Percentiles rank a stretch among this genome's conserved stretches.
phyloP scores from a whole-genome alignment of 2,888 invertebrate genomes.

The Diaperis boleti region DNA sequence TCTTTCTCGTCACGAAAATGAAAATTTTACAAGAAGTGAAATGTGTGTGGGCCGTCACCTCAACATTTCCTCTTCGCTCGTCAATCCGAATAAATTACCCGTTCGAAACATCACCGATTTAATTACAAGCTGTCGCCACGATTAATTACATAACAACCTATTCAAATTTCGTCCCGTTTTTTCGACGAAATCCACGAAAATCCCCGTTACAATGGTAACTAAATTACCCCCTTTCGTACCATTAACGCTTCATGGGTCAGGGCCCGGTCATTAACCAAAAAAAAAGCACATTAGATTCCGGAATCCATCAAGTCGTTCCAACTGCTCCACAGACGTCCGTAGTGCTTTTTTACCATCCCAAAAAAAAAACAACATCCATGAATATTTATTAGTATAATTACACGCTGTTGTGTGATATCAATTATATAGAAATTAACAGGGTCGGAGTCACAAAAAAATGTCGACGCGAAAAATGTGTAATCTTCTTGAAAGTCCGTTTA shows the following conservation, averaged over 20 bases:
- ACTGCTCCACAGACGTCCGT: slow-evolving; percentile 18
- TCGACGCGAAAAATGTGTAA: slow-evolving; percentile 3
- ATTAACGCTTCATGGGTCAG: slow-evolving; percentile 44
- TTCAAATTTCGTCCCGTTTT: too few species aligned
- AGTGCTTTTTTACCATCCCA: background rate
- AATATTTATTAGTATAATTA: slow-evolving; percentile 42
- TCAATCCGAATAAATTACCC: background rate
- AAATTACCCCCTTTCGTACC: too few species aligned
- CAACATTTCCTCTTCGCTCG: too few species aligned
- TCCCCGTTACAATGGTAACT: slow-evolving; percentile 21
- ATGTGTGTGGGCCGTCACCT: slow-evolving; percentile 1
- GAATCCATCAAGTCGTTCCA: slow-evolving; percentile 46
- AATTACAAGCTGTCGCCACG: slow-evolving; percentile 19
- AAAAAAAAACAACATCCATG: slow-evolving; percentile 22
- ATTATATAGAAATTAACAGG: slow-evolving; percentile 33
- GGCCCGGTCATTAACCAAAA: slow-evolving; percentile 46
- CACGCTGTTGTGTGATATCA: slow-evolving; percentile 29
- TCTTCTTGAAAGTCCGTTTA: background rate
- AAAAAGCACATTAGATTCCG: slow-evolving; percentile 48
- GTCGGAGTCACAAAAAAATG: slow-evolving; percentile 23
- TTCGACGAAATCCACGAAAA: slow-evolving; percentile 12
- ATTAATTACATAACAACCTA: slow-evolving; percentile 24
- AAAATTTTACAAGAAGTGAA: too few species aligned
- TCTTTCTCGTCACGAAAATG: too few species aligned
- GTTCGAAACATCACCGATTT: slow-evolving; percentile 13